These are phyloP conservation scores for Zingel zingel DNA, from an alignment of 2,113 vertebrate genomes.

Conservation along the genomic window DNA sequence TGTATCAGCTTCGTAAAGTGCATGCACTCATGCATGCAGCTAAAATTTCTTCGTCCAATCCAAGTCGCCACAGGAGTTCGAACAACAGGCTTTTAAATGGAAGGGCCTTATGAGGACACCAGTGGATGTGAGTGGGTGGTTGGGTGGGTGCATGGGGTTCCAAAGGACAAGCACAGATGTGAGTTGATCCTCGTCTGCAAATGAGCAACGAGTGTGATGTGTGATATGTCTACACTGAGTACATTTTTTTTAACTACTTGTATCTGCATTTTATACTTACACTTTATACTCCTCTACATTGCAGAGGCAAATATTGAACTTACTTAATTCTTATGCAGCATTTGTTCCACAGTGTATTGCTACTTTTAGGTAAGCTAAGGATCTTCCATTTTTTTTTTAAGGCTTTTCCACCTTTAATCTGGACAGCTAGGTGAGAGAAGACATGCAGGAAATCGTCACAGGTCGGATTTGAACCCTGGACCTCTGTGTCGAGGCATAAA, in stretches of 20 bases:
- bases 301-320: too few relatives aligned
- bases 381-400: too few relatives aligned
- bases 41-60: constrained; percentile 34
- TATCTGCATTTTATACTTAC: too few relatives aligned
- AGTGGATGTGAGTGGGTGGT: constrained; percentile 6
- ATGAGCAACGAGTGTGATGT: constrained; percentile 1
- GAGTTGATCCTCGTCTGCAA: not conserved
- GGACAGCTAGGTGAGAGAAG: too few relatives aligned
- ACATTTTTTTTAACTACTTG: too few relatives aligned
- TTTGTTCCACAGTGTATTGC: not conserved
- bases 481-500: too few relatives aligned
- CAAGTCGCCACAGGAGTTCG: constrained; percentile 30
- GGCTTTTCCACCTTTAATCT: too few relatives aligned
- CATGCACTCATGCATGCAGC: not conserved
- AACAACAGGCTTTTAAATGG: constrained; percentile 15
- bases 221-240: not conserved
- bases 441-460: too few relatives aligned
- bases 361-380: not conserved
- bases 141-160: not conserved
- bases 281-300: too few relatives aligned
- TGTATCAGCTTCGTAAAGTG: not conserved
- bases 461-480: too few relatives aligned
- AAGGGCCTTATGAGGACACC: not conserved
- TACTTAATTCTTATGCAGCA: not conserved
- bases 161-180: constrained; percentile 28